These are phyloP conservation scores for Acleris sparsana DNA, from an alignment of 2,888 invertebrate genomes.

Conservation along the genomic window DNA sequence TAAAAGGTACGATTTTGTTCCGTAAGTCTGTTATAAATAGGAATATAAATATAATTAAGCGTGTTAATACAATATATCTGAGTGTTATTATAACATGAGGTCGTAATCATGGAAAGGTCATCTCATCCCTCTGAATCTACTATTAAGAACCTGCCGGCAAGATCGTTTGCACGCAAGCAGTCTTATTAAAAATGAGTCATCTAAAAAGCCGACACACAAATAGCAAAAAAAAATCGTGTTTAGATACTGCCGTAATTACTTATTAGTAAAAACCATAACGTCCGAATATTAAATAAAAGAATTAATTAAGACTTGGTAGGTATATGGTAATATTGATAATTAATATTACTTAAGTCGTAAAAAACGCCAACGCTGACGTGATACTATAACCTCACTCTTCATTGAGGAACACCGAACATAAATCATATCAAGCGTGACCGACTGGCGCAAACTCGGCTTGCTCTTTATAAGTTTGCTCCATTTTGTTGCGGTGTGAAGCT, in stretches of 20 bases:
- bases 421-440: slow-evolving; percentile 21
- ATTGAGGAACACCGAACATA: slow-evolving; percentile 21
- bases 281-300: background rate
- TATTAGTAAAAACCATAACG: background rate
- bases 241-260: background rate
- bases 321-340: too few species aligned
- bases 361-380: slow-evolving; percentile 12
- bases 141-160: slow-evolving; percentile 2
- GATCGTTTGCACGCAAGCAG: background rate
- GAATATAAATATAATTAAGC: too few species aligned
- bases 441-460: slow-evolving; percentile 10
- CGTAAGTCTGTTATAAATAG: too few species aligned
- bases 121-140: background rate
- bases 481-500: slow-evolving; percentile 19
- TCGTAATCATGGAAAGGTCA: slow-evolving; percentile 1
- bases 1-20: too few species aligned
- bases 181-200: background rate
- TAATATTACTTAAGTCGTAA: slow-evolving; percentile 3
- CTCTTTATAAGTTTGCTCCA: slow-evolving; percentile 15
- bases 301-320: background rate
- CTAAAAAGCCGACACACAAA: background rate
- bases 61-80: too few species aligned
- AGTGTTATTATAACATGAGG: background rate
- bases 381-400: slow-evolving; percentile 5
- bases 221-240: slow-evolving; percentile 1